Base-by-base conservation (phyloP, 2,797 vertebrate genomes). In the Notamacropus eugenii region DNA sequence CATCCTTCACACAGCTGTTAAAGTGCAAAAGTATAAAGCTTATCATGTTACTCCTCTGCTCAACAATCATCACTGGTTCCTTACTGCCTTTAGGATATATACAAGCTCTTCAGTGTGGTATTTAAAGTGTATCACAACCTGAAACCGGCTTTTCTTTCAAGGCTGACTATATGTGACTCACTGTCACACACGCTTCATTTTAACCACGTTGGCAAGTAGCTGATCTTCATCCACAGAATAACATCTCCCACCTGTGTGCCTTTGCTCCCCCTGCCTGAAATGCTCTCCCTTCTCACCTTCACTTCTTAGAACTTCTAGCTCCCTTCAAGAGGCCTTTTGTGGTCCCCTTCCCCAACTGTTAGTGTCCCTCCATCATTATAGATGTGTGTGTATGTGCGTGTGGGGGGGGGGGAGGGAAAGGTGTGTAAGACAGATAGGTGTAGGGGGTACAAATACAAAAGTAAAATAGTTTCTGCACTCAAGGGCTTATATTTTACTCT, bases 321-420 rank as follows among this genome's bases (percentile, higher is more conserved):
- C 62, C 62, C 34, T 67, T n/a, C 62, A 67, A 14, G 59, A 16
- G 34, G 5, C 5, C 4, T 74, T 74, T 74, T 74, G 0, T 0
- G 34, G 6, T 40, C 24, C 62, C 34, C 34, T 22, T 5, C 62
- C 34, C n/a, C 13, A 74, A n/a, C 19, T 40, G 1, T 40, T 40
- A 74, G 34, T 22, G 59, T n/a, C n/a, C 16, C 34, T 3, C 31
- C 59, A 62, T 74, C 62, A 74, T n/a, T n/a, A 74, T n/a, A 12
- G 29, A 13, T 62, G 59, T n/a, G 57, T 28, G 57, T 10, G 19
- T 24, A 4, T 56, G 55, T 56, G 57, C 9, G 27, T 58, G 27
- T 58, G 55, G 16, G 0, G 0, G 55, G 0, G 55, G 4, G 22
- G 1, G 4, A 4, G 55, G 22, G 55, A 5, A 0, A 56, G 55